Base-by-base conservation (phyloP, 2,888 invertebrate genomes). In the Argyresthia albistria region DNA sequence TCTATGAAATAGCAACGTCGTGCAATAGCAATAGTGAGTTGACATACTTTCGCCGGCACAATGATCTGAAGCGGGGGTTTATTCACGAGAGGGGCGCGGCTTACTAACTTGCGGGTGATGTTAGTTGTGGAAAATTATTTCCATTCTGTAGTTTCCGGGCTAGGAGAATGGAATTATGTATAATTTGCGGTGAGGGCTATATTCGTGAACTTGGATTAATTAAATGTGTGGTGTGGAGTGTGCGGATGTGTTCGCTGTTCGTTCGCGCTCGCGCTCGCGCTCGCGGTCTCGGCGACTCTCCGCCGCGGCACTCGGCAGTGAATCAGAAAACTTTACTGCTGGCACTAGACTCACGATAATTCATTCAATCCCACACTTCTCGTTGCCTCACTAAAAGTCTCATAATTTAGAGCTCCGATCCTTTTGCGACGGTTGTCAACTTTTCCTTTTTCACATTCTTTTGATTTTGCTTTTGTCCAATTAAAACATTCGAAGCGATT, bases 261-360 rank as follows among this genome's bases (percentile, higher is more conserved):
- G 45, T 10, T 16, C 15, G 45, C 14, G 45, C 45, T 14, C 10
- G 6, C 15, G 10, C 15, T 14, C 45, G 9, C 14, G 16, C 45
- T 16, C 8, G 15, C 46, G 35, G 16, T 25, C 16, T 11, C 46
- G 46, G 16, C 25, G 46, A 7, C 25, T 16, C 48, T 14, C 36
- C 15, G 37, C 37, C 15, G 14, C 48, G 48, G 37, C 36, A 48
- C 10, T 37, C 36, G 37, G 48, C 48, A 48, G 36, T 48, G 37
- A 48, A 48, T 37, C 48, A 48, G 37, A 36, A 48, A 47, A 48
- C 37, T 37, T 48, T 14, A 37, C 37, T 48, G 47, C 48, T 37
- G 48, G 37, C 48, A 37, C 37, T 8, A 37, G 48, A 8, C 14
- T 37, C 16, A 37, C 37, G 12, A 37, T 48, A 48, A 48, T 14